Evolutionary conservation across 2,113 vertebrate species (phyloP), one percentile per base, ranked within the genome.

Genomic region (Paramormyrops kingsleyae): DNA sequence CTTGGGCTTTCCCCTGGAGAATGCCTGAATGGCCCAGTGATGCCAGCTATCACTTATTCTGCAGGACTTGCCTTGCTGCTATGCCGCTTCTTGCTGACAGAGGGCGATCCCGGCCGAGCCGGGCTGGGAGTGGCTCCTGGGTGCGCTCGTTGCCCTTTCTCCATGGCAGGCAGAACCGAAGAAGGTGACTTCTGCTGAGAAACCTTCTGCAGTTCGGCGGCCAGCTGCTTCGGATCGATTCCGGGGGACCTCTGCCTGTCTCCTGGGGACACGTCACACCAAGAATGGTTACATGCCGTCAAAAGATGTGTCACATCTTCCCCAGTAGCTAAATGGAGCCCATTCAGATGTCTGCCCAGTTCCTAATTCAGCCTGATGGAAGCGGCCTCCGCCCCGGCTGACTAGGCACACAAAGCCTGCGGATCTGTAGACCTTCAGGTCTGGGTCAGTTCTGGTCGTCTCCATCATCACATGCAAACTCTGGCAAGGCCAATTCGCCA

Each of bases 121-220:
- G 99, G 99, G 90, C 98, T 99, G 15, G 97, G 96, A 24, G 96
- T 95, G 12, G 97, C 95, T 4, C 97, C 97, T 91, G 98, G 98
- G 66, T 96, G 95, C 0, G 97, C 95, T 0, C 98, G 95, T 12
- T 21, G 92, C 66, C 96, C 95, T 90, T 97, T 97, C 88, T 98
- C 97, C 83, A 93, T 90, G 10, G 96, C 96, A 0, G 96, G 96
- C 0, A 96, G 94, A 87, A 95, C 80, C 66, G 95, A 91, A 90
- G 96, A 90, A 2, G 97, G 96, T 0, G 96, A 96, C 95, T 99
- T 98, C 94, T 99, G 98, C 21, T 98, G 97, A 0, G 98, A 99
- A 90, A 99, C 99, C 94, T 99, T 99, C 90, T 99, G 98, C 86
- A 99, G 97, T 93, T 99, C 99, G 1, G 98, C 98, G 0, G 98